A percentile compares a stretch with the other conserved stretches of the same genome.
These are phyloP conservation scores for Antedon mediterranea DNA, from an alignment of 53 echinoderm and acorn worm species.

Conservation along the genomic window DNA sequence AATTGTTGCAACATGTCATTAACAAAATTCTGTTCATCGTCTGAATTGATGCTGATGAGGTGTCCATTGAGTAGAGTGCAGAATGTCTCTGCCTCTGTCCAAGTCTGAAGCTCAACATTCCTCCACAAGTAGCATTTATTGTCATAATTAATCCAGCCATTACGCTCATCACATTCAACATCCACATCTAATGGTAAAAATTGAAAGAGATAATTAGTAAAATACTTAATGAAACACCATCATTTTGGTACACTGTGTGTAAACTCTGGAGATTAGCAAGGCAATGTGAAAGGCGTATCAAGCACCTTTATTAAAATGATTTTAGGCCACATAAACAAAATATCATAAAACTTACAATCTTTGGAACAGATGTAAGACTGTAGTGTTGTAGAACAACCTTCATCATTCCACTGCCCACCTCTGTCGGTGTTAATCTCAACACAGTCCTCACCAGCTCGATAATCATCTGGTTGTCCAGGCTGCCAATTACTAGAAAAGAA, in stretches of 20 bases:
- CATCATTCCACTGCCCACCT: slow-evolving; percentile 61
- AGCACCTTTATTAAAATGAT: too few relatives aligned
- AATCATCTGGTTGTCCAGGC: slow-evolving; percentile 53
- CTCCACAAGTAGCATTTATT: slow-evolving; percentile 58
- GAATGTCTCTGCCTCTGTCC: slow-evolving; percentile 39
- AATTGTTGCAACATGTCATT: slow-evolving; percentile 35
- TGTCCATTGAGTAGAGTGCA: slow-evolving; percentile 43
- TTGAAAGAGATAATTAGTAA: too few relatives aligned
- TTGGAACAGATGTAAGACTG: neutral
- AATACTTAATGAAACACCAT: too few relatives aligned
- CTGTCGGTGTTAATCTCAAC: slow-evolving; percentile 16
- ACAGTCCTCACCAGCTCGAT: slow-evolving; percentile 46
- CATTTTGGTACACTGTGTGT: too few relatives aligned
- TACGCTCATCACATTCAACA: slow-evolving; percentile 43
- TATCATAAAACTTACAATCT: neutral
- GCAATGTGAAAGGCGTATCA: too few relatives aligned
- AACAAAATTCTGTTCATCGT: slow-evolving; percentile 52
- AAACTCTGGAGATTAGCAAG: too few relatives aligned
- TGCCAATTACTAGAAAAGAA: slow-evolving; percentile 40
- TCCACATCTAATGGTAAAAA: neutral
- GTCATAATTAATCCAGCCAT: slow-evolving; percentile 58
- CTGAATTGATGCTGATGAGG: slow-evolving; percentile 45
- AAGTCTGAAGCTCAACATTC: slow-evolving; percentile 19
- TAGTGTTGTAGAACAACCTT: slow-evolving; percentile 16
- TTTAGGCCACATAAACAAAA: too few relatives aligned